Base-by-base conservation (phyloP, 2,113 vertebrate species). In the Lepus europaeus region DNA sequence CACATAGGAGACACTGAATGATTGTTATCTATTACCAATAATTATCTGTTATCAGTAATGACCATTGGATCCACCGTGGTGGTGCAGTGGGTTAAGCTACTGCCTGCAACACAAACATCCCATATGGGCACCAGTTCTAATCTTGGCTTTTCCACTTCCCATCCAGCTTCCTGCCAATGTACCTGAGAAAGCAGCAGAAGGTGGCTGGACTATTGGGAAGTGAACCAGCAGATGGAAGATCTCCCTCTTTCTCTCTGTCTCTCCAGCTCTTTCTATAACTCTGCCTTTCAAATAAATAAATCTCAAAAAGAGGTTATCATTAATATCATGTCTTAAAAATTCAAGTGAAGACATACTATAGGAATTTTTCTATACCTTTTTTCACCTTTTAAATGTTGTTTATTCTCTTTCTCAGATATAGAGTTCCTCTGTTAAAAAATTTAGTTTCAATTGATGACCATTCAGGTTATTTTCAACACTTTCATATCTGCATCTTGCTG, bases 341-440 rank as follows among this genome's bases (percentile, higher is more conserved):
- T 63, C 27, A 27, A 68, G 25, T 66, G 31, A 17, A 83, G 84
- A 81, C 13, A 73, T 27, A 45, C 36, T 64, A 22, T 69, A 51
- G 74, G 45, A 80, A 80, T 88, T 90, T 5, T 72, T 90, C 12
- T 74, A 49, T 25, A 69, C 5, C 9, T 63, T 83, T 29, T 76
- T 49, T 68, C 23, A 79, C 5, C 11, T 70, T 95, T 63, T 45
- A 16, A 77, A 17, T 83, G 25, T 90, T 77, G 19, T 53, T 56
- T 68, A 87, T 69, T 77, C 51, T 85, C 89, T 76, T 70, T 69
- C 31, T 76, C 2, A 51, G 49, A 74, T 27, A n/a, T 51, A 73
- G 56, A 81, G 89, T 78, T 92, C 17, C 45, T 82, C 69, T 95
- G 33, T 14, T 33, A 9, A 76, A 81, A 81, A 31, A 27, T n/a